Conservation (phyloP, 2,797 vertebrate species). For the Notolepis coatsorum region DNA sequence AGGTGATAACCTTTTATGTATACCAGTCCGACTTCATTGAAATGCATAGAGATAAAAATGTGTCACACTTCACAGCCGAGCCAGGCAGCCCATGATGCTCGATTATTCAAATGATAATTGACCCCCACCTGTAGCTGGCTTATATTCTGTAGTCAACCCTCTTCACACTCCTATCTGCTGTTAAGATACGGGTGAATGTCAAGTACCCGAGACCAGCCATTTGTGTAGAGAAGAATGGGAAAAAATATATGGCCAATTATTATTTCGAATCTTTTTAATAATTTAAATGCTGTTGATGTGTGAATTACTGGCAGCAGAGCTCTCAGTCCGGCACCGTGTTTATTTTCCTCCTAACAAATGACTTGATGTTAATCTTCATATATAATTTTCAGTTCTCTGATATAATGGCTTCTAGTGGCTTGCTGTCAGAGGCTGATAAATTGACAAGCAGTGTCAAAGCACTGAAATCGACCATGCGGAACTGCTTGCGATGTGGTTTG, state of each 20-base stretch:
- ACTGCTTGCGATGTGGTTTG: constrained; percentile 57
- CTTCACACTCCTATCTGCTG: constrained; percentile 87
- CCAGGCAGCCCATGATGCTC: constrained; percentile 90
- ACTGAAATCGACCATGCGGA: constrained; percentile 72
- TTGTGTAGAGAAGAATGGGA: constrained; percentile 84
- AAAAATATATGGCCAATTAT: constrained; percentile 94
- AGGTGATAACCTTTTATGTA: constrained; percentile 99
- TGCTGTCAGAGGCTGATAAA: constrained; percentile 82
- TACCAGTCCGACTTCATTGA: constrained; percentile 99
- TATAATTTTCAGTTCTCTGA: constrained; percentile 82
- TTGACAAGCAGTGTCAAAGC: constrained; percentile 78
- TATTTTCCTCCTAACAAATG: constrained; percentile 81
- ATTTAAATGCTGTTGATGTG: constrained; percentile 85
- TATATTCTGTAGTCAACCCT: constrained; percentile 98
- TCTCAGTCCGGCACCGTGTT: constrained; percentile 65
- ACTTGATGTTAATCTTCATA: constrained; percentile 85
- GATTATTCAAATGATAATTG: constrained; percentile 99
- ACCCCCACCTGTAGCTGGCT: constrained; percentile 98
- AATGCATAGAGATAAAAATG: constrained; percentile 99
- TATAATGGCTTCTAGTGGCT: constrained; percentile 80
- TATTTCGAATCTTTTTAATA: constrained; percentile 87
- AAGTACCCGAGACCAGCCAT: constrained; percentile 87
- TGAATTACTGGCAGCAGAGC: constrained; percentile 79
- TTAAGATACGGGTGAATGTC: constrained; percentile 99
- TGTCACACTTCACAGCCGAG: constrained; percentile 95